Percentiles rank a stretch among this genome's conserved stretches.
These are phyloP conservation scores for Pediacus dermestoides DNA, from an alignment of 2,888 invertebrate species.

Conservation along the genomic window DNA sequence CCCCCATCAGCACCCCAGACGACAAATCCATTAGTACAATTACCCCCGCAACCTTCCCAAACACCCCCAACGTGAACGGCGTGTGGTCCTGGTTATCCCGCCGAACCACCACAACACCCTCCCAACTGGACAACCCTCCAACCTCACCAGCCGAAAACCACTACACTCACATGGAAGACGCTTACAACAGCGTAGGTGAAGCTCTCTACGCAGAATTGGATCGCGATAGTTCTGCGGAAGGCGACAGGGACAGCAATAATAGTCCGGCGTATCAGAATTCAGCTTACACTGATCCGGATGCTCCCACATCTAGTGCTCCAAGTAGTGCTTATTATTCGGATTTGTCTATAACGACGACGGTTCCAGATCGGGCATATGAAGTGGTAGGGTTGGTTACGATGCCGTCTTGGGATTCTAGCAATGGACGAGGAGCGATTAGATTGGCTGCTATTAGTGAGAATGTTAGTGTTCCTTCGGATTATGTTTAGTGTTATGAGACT, in stretches of 20 bases:
- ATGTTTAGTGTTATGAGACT: constrained; percentile 47
- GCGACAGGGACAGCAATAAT: constrained; percentile 41
- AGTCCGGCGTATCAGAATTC: constrained; percentile 70
- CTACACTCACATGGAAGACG: constrained; percentile 69
- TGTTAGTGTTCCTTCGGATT: constrained; percentile 58
- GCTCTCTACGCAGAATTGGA: constrained; percentile 70
- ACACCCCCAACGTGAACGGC: constrained; percentile 33
- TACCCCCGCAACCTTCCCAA: constrained; percentile 34
- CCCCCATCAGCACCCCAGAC: constrained; percentile 42
- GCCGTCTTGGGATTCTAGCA: constrained; percentile 48
- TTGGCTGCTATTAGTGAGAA: constrained; percentile 59
- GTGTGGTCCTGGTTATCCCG: constrained; percentile 48
- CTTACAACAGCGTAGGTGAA: constrained; percentile 57
- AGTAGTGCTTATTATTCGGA: constrained; percentile 74
- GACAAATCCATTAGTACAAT: constrained; percentile 43
- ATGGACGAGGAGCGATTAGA: constrained; percentile 41
- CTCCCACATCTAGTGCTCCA: constrained; percentile 62
- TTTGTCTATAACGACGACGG: constrained; percentile 57
- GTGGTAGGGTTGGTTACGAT: constrained; percentile 56
- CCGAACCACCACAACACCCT: constrained; percentile 36
- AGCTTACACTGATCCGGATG: constrained; percentile 59
- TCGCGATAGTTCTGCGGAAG: constrained; percentile 49
- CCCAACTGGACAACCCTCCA: constrained; percentile 53
- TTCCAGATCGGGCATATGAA: constrained; percentile 58
- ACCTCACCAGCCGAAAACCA: constrained; percentile 63